A percentile compares a stretch with the other conserved stretches of the same genome.
Conservation (phyloP, 2,797 vertebrate species). For the Aphelocoma californica region DNA sequence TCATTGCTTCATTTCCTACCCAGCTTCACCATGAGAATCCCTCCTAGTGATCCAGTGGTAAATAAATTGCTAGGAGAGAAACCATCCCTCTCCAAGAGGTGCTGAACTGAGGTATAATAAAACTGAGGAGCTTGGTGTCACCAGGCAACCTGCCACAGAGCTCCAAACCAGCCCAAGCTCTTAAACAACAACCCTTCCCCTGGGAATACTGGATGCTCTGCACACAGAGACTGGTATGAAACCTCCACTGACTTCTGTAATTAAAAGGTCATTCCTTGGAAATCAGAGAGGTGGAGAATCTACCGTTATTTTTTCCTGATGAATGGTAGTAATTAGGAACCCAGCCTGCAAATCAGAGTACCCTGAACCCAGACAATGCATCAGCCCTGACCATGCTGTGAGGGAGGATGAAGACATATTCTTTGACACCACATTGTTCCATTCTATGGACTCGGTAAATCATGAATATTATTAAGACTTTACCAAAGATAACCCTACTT, state of each 20-base stretch:
- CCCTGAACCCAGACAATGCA: neutral
- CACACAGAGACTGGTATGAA: neutral
- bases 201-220: neutral
- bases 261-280: neutral
- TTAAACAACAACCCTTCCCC: neutral
- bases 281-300: neutral
- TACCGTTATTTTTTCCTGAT: neutral
- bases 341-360: neutral
- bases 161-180: neutral
- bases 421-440: neutral
- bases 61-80: neutral
- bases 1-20: neutral
- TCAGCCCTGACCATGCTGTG: neutral
- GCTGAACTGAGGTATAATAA: neutral
- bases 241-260: neutral
- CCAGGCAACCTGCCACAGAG: neutral
- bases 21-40: neutral
- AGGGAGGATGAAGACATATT: neutral
- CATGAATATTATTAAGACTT: neutral
- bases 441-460: neutral
- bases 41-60: neutral
- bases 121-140: neutral
- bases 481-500: neutral
- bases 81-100: neutral
- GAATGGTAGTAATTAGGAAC: neutral